phyloP scores from a whole-genome alignment of 2,113 vertebrate genomes.

The Micromys minutus region DNA sequence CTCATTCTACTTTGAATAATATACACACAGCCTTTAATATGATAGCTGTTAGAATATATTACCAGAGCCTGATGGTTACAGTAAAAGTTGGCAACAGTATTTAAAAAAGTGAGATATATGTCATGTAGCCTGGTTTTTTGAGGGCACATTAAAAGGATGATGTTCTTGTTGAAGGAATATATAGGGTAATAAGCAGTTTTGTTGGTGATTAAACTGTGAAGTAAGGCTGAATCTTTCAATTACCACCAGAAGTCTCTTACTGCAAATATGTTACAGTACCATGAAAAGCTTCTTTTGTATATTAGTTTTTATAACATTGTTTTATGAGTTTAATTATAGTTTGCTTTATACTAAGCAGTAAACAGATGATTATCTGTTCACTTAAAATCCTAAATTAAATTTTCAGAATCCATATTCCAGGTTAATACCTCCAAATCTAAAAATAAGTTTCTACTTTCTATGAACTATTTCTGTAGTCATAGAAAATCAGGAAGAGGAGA shows the following conservation, averaged over 20 bases:
- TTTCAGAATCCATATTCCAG: slow-evolving; percentile 60
- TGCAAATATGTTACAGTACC: slow-evolving; percentile 38
- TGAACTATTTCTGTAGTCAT: slow-evolving; percentile 51
- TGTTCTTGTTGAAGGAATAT: slow-evolving; percentile 68
- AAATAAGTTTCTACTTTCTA: slow-evolving; percentile 65
- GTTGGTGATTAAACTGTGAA: slow-evolving; percentile 68
- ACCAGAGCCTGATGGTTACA: not conserved
- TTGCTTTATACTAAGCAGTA: slow-evolving; percentile 48
- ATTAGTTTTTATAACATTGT: slow-evolving; percentile 61
- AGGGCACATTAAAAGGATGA: slow-evolving; percentile 54
- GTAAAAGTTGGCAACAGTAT: slow-evolving; percentile 24
- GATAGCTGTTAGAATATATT: not conserved
- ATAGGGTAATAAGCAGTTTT: slow-evolving; percentile 68
- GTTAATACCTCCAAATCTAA: slow-evolving; percentile 42
- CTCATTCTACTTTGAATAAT: slow-evolving; percentile 9
- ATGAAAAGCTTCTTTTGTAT: slow-evolving; percentile 65
- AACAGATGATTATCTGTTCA: slow-evolving; percentile 45
- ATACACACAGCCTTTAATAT: not conserved
- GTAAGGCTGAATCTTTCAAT: slow-evolving; percentile 50
- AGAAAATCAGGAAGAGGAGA: slow-evolving; percentile 49
- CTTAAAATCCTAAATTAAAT: slow-evolving; percentile 45
- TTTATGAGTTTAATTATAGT: slow-evolving; percentile 69
- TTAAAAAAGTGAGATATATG: not conserved
- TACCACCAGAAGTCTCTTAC: slow-evolving; percentile 56
- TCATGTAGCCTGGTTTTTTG: slow-evolving; percentile 33